Conservation (phyloP, 2,797 vertebrate species). For the Loriculus beryllinus region DNA sequence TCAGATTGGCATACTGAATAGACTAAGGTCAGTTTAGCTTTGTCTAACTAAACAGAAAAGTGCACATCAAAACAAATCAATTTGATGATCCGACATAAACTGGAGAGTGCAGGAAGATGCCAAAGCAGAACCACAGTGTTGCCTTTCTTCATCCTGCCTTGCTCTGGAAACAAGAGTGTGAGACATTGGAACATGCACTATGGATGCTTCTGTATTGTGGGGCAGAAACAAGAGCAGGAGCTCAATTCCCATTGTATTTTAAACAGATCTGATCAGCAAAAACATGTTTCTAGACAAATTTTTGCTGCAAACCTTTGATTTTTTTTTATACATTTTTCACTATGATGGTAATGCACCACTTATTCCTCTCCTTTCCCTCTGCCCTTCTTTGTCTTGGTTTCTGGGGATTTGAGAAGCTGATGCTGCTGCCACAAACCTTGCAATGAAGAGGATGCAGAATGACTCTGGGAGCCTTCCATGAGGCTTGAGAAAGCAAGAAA, state of each 20-base stretch:
- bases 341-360: neutral
- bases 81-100: neutral
- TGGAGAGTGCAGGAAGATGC: too few species aligned
- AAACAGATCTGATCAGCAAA: neutral
- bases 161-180: neutral
- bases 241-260: neutral
- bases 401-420: neutral
- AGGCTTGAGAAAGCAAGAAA: neutral
- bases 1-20: neutral
- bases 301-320: neutral
- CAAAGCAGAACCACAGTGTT: neutral
- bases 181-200: fast-evolving
- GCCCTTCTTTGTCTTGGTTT: neutral
- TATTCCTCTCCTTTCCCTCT: neutral
- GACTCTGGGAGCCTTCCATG: neutral
- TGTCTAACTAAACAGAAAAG: neutral
- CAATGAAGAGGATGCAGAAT: neutral
- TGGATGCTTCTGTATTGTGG: neutral
- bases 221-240: neutral
- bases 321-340: neutral
- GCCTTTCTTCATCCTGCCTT: neutral
- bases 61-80: neutral
- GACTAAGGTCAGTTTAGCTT: neutral
- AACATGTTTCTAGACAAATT: neutral
- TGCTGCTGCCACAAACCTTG: neutral